Conservation (phyloP, 2,888 invertebrate species). For the Lasius platythorax region DNA sequence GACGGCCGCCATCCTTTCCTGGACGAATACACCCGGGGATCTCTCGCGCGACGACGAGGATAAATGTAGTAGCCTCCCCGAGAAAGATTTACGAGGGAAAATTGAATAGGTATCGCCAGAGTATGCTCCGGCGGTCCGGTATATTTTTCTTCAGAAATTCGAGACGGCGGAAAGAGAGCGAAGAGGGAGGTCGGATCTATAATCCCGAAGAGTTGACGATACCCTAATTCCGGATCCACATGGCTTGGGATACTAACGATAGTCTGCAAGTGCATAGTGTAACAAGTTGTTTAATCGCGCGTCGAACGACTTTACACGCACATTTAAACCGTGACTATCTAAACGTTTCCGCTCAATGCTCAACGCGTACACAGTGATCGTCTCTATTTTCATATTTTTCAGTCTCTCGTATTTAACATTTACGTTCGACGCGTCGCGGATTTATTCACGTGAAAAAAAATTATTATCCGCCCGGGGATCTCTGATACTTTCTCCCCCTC, state of each 20-base stretch:
- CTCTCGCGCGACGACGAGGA: constrained; percentile 29
- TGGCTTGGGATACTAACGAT: not conserved
- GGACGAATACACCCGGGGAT: constrained; percentile 27
- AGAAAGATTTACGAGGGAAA: constrained; percentile 51
- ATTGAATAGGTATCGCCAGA: constrained; percentile 56
- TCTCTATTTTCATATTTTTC: constrained; percentile 3
- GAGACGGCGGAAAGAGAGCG: not conserved
- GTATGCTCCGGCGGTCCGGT: not conserved
- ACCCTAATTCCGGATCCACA: not conserved
- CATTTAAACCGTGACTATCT: not conserved
- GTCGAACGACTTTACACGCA: not conserved
- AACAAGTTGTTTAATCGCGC: not conserved
- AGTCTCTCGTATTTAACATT: constrained; percentile 13
- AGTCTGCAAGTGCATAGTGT: not conserved
- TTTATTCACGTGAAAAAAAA: not conserved
- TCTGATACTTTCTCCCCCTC: not conserved
- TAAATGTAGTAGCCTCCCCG: constrained; percentile 39
- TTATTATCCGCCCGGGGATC: not conserved
- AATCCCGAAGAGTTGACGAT: not conserved
- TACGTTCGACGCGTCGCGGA: constrained; percentile 7
- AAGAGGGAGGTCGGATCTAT: not conserved
- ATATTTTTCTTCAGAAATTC: constrained; percentile 31
- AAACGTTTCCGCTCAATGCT: not conserved
- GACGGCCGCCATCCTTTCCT: constrained; percentile 62
- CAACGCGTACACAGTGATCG: not conserved